These are phyloP conservation scores for Neosilurus mollespiculum DNA, from an alignment of 2,797 vertebrate species.

Conservation along the genomic window DNA sequence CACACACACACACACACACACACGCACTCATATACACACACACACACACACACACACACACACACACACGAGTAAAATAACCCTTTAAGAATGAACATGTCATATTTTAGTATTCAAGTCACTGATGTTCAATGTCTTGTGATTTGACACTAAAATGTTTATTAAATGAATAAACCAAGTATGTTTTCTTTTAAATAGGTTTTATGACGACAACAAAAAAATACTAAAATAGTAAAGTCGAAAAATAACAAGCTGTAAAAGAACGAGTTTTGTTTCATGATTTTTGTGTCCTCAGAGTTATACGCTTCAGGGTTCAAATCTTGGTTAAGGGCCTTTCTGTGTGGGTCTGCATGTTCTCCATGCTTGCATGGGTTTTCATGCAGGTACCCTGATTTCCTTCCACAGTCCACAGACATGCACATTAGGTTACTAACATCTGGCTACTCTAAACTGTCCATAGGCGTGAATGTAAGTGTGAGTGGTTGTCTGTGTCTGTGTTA, in stretches of 20 bases:
- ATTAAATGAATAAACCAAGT: not conserved
- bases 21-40: conserved; percentile 11
- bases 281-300: not conserved
- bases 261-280: not conserved
- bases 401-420: too few species aligned
- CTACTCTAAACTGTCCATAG: too few species aligned
- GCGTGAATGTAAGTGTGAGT: too few species aligned
- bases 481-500: too few species aligned
- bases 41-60: not conserved
- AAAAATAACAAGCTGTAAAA: too few species aligned
- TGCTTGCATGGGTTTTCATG: too few species aligned
- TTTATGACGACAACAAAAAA: not conserved
- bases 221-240: not conserved
- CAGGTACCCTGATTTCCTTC: too few species aligned
- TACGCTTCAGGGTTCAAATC: too few species aligned
- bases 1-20: conserved; percentile 20
- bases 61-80: not conserved
- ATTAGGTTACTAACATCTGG: too few species aligned
- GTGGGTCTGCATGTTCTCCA: too few species aligned
- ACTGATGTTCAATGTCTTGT: not conserved
- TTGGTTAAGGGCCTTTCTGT: too few species aligned
- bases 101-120: not conserved
- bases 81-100: not conserved
- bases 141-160: not conserved
- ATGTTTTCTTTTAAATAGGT: not conserved